Conservation (phyloP, 2,113 vertebrate species). For the Holacanthus passer region DNA sequence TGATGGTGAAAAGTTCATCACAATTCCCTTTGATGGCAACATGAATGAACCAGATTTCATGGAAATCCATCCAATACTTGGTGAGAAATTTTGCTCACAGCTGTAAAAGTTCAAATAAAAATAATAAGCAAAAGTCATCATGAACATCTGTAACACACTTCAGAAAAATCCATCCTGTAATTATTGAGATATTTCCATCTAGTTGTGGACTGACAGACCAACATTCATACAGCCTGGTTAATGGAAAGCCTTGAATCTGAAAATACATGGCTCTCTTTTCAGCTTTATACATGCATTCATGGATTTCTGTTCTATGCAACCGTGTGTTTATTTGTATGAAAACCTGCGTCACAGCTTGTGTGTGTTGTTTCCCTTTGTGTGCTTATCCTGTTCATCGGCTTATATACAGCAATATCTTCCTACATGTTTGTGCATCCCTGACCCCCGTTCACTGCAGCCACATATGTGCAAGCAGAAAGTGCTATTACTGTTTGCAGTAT, state of each 20-base stretch:
- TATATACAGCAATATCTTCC: not conserved
- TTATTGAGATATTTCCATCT: not conserved
- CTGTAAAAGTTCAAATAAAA: no score
- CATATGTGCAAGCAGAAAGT: constrained; percentile 1
- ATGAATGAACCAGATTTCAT: no score
- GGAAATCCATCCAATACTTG: no score
- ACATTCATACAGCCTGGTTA: not conserved
- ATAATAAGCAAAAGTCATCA: no score
- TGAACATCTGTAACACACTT: not conserved
- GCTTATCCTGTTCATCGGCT: not conserved
- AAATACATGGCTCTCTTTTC: no score
- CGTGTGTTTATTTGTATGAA: not conserved
- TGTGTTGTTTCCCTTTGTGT: not conserved
- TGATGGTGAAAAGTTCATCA: no score
- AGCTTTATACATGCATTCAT: not conserved
- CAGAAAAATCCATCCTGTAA: not conserved
- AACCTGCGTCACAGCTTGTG: no score
- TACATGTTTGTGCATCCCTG: not conserved
- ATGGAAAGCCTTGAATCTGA: not conserved
- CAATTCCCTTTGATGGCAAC: no score
- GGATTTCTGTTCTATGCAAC: not conserved
- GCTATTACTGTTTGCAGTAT: not conserved
- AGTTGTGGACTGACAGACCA: not conserved
- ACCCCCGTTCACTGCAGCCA: not conserved
- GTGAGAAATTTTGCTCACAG: no score